Evolutionary conservation across 2,888 invertebrate species (phyloP), one percentile per base, ranked within the genome.

Genomic region (Pimpla rufipes): DNA sequence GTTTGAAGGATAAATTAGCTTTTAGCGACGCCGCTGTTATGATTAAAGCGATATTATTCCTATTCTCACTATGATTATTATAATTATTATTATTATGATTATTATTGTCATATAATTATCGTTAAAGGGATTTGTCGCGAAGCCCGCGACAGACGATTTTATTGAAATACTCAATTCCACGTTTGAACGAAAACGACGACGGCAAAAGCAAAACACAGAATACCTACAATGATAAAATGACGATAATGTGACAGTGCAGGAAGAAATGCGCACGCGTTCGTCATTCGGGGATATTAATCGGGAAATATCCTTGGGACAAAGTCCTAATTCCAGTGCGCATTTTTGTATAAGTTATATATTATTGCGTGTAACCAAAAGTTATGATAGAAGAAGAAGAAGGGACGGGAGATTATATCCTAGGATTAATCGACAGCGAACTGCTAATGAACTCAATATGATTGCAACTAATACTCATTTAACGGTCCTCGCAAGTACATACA

Each of bases 1-100:
- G 47, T 52, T 73, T 29, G 42, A 78, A 64, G n/a, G 73, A 78
- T 68, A 62, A 81, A 81, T 52, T 82, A 74, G 81, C 67, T 64
- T 57, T 16, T 74, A 82, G 21, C 52, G 6, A 64, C 50, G 42
- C 35, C 23, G 59, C 50, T 52, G 18, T 67, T 71, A 71, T 70
- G 67, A 76, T 59, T 81, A 47, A 57, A 66, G 21, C 64, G 57
- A 71, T 71, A 57, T 76, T 76, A 18, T 64, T 37, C 70, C 55
- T 66, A 57, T 68, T 77, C 76, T 76, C 55, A 67, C 18, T 59
- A 68, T 77, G n/a, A 71, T 71, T 71, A 71, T 37, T 29, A 52
- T 52, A 3, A 37, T 59, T 37, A 29, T 29, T 37, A 59, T 64
- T 11, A 23, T 64, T 64, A 64, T 45, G n/a, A 62, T 62, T 8